These are phyloP conservation scores for Tenrec ecaudatus DNA, from an alignment of 2,113 vertebrate species.

Conservation along the genomic window DNA sequence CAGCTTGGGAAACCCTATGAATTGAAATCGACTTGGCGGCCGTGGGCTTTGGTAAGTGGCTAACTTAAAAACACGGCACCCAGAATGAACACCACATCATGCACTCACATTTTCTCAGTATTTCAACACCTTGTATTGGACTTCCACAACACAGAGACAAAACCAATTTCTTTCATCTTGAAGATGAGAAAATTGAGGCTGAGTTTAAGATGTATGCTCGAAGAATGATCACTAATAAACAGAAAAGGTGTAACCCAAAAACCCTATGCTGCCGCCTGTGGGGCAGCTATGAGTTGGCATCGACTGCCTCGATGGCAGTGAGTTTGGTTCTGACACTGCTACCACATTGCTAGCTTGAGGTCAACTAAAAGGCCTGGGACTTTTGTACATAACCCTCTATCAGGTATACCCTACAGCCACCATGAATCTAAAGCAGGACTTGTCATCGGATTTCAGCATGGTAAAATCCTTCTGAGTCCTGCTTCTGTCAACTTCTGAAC, in stretches of 20 bases:
- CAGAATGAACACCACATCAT: conserved; percentile 29
- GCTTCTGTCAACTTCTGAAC: conserved; percentile 36
- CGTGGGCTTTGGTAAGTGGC: too few species aligned
- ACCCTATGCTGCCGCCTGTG: conserved; percentile 11
- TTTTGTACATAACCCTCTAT: neutral
- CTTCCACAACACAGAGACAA: conserved; percentile 51
- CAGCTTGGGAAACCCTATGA: too few species aligned
- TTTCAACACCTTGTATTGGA: conserved; percentile 27
- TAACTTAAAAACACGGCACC: conserved; percentile 31
- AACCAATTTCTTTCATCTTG: conserved; percentile 47
- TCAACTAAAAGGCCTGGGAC: conserved; percentile 17
- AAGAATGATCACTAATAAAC: conserved; percentile 40
- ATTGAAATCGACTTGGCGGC: too few species aligned
- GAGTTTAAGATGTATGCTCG: conserved; percentile 17
- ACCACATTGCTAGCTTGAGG: neutral
- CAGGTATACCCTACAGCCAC: neutral
- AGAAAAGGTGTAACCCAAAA: conserved; percentile 55
- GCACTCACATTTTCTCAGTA: conserved; percentile 46
- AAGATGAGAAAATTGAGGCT: conserved; percentile 53
- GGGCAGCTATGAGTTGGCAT: neutral
- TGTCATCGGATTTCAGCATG: conserved; percentile 26
- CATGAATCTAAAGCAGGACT: neutral
- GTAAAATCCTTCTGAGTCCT: conserved; percentile 26
- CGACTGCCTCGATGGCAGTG: conserved; percentile 15
- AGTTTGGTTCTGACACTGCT: neutral